phyloP scores from a whole-genome alignment of 92 coral and sea anemone species.

The Palythoa grandis region DNA sequence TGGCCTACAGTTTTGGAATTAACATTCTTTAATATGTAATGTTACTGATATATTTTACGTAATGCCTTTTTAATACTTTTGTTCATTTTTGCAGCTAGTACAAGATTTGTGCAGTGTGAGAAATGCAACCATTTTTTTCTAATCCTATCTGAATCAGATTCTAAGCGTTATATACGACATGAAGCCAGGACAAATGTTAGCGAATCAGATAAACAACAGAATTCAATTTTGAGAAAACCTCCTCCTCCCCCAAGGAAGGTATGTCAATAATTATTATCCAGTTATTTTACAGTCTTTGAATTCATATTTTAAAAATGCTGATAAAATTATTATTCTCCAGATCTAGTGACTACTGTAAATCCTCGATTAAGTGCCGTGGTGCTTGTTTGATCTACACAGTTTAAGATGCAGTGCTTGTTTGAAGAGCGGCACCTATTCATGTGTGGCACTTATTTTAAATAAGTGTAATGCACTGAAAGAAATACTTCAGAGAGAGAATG shows the following conservation, averaged over 20 bases:
- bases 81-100: slow-evolving; percentile 73
- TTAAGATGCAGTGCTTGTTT: no score
- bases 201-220: slow-evolving; percentile 70
- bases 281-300: background rate
- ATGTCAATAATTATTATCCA: background rate
- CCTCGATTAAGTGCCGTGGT: no score
- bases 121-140: slow-evolving; percentile 98
- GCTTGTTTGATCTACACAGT: no score
- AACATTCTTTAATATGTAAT: background rate
- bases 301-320: no score
- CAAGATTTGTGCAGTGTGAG: slow-evolving; percentile 98
- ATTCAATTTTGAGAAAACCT: slow-evolving; percentile 69
- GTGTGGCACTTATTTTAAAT: no score
- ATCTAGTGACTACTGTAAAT: no score
- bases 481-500: no score
- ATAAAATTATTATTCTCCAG: no score
- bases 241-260: slow-evolving; percentile 99
- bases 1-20: background rate
- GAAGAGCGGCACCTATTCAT: no score
- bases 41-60: background rate
- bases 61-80: background rate
- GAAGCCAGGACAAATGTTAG: slow-evolving; percentile 70
- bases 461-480: no score
- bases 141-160: slow-evolving; percentile 90
- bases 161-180: slow-evolving; percentile 81